phyloP scores from a whole-genome alignment of 2,113 vertebrate species.

The Stegostoma tigrinum region DNA sequence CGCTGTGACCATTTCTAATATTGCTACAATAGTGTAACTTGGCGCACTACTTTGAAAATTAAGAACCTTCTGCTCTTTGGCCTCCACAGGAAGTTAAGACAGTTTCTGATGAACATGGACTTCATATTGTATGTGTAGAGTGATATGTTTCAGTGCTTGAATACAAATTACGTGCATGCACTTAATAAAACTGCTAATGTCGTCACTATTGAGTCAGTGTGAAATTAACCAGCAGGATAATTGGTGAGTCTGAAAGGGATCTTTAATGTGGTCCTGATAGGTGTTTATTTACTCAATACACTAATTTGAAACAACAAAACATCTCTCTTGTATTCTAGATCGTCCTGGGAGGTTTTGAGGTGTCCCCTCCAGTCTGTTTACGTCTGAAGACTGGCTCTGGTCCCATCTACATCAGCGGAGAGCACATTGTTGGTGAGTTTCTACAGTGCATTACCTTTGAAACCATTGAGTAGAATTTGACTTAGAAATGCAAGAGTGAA shows the following conservation, averaged over 20 bases:
- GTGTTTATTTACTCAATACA: no score
- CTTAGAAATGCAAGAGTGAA: no score
- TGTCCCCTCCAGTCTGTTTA: conserved; percentile 5
- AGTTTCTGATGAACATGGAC: not conserved
- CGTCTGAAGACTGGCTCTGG: conserved; percentile 20
- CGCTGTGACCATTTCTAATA: not conserved
- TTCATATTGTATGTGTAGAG: not conserved
- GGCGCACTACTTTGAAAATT: not conserved
- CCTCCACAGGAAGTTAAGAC: not conserved
- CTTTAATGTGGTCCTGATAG: not conserved
- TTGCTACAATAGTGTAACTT: not conserved
- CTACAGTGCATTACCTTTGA: not conserved
- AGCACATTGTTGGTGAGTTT: conserved; percentile 22
- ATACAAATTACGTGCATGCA: not conserved
- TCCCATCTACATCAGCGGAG: conserved; percentile 29
- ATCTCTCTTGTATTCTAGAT: not conserved
- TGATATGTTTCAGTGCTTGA: not conserved
- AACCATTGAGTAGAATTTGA: not conserved
- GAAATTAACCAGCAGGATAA: not conserved
- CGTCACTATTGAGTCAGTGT: not conserved
- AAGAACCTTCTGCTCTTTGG: not conserved
- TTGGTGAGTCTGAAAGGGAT: not conserved
- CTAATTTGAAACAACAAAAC: not conserved
- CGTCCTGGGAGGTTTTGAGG: conserved; percentile 18
- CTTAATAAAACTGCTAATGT: not conserved